phyloP scores from a whole-genome alignment of 2,113 vertebrate species.

The Orientallactaga bullata region DNA sequence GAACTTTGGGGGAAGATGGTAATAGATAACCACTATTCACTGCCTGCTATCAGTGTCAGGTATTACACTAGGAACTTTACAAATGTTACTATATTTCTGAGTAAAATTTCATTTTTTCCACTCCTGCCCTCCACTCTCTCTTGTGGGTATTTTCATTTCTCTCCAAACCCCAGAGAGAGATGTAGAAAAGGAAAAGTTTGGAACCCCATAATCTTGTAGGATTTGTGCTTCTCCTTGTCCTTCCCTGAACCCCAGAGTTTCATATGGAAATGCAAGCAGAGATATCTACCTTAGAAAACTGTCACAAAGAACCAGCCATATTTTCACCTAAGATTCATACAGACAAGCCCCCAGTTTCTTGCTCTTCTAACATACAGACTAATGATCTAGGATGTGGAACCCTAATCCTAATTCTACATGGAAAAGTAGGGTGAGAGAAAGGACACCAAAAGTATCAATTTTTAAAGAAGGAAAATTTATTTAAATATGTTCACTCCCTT shows the following conservation, averaged over 20 bases:
- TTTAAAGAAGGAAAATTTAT: not conserved
- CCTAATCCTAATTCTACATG: not conserved
- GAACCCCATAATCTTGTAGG: not conserved
- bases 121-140: not conserved
- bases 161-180: not conserved
- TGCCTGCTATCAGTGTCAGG: not conserved
- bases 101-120: not conserved
- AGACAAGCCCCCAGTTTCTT: not conserved
- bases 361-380: not conserved
- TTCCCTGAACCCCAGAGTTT: not conserved
- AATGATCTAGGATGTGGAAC: not conserved
- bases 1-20: not conserved
- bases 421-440: not conserved
- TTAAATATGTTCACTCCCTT: not conserved
- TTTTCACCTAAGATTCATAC: not conserved
- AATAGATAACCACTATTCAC: not conserved
- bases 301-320: not conserved
- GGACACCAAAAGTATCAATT: not conserved
- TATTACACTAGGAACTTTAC: not conserved
- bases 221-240: not conserved
- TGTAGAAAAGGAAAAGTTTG: not conserved
- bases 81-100: constrained; percentile 6
- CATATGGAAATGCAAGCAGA: not conserved
- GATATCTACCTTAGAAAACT: not conserved
- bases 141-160: not conserved